Evolutionary conservation across 2,113 vertebrate species (phyloP), one percentile per base, ranked within the genome.

Genomic region (Coptodon rendalli): DNA sequence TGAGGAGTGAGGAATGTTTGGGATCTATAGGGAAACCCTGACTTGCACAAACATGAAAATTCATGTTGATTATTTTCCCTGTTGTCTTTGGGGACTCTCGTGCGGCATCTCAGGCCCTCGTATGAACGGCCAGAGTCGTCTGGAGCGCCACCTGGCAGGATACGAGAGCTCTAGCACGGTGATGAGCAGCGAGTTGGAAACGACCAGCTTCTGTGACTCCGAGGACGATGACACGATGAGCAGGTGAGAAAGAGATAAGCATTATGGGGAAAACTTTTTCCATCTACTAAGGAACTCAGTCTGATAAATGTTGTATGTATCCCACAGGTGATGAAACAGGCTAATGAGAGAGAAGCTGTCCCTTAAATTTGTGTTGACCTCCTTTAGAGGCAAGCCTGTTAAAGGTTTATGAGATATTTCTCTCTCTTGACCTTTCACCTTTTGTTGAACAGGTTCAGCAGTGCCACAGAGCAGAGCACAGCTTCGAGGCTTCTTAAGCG

Each of bases 151-250:
- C 93, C 95, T 98, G 76, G 97, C 97, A 1, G 97, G 97, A 0
- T 98, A 98, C 0, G 97, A 98, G 94, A 97, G 97, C 80, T 97
- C 97, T 78, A 98, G 97, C 14, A 97, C 97, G 0, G 96, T 98
- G 48, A 96, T 98, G 96, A 98, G 97, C 95, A 98, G 98, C 27
- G 98, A 98, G 92, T 94, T 98, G 80, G 98, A 98, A 82, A 97
- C 97, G 14, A 98, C 97, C 87, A 98, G 97, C 90, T 96, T 98
- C 93, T 98, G 97, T 6, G 98, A 98, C 91, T 98, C 97, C 0
- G 98, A 98, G 1, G 98, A 98, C 4, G 98, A 98, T 0, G 98
- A 98, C 90, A 96, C 97, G 87, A 97, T 97, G 97, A 98, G 97
- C 96, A 97, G 97, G 97, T 98, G 53, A 66, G 85, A 50, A 63